Base-by-base conservation (phyloP, 2,113 vertebrate genomes). In the Psilopsiagon aymara region DNA sequence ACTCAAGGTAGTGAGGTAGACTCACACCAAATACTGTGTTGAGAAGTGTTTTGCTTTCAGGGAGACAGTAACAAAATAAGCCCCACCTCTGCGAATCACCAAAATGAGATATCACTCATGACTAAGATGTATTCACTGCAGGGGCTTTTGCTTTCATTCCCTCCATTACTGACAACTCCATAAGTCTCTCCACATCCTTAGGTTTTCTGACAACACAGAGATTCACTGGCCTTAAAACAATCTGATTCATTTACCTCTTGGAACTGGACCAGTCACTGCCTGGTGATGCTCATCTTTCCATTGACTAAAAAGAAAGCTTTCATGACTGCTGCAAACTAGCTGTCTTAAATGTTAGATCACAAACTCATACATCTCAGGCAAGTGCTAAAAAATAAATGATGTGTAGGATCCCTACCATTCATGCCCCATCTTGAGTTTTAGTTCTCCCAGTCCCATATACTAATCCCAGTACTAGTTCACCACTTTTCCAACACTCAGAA, bases 181-280 rank as follows among this genome's bases (percentile, higher is more conserved):
- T 73, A 76, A 73, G 13, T n/a, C 28, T 64, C 6, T 41, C 49
- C 82, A 59, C 13, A 53, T 37, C 51, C 18, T 31, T 39, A 85
- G 47, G 23, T 41, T 85, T 90, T 66, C n/a, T 88, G 57, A 41
- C 19, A 86, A 7, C 1, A 57, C 28, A 31, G 2, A 35, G 16
- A n/a, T 53, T 49, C 52, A 46, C 5, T 82, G 28, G 13, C 28
- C 37, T 46, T 88, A 37, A 57, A 33, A 79, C 23, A 71, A 59
- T 8, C 31, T 59, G 53, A 24, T 79, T 82, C 4, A 0, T 79
- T 79, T 70, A 12, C 57, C 20, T 41, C 24, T 70, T 69, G 43
- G n/a, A 71, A 33, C 18, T 24, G 21, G 29, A 41, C 16, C 28
- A 15, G 0, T 23, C 2, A 0, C 17, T 71, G 17, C 35, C 21